Conservation (phyloP, 2,888 invertebrate genomes). For the Leptinotarsa peninsularis region DNA sequence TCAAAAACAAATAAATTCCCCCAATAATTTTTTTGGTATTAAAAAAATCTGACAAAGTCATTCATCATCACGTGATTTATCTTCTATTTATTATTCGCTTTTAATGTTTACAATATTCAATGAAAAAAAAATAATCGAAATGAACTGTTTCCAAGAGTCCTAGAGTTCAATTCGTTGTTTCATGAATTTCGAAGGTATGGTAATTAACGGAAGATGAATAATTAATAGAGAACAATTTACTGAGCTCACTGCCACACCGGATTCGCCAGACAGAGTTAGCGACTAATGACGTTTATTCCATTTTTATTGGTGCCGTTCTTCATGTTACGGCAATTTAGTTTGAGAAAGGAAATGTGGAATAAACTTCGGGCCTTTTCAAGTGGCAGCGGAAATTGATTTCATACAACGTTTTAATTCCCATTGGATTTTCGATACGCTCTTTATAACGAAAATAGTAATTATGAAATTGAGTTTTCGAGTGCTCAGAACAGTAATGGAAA, state of each 20-base stretch:
- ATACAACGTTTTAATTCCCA: conserved; percentile 36
- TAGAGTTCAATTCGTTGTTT: not conserved
- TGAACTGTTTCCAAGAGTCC: no score
- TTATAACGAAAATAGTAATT: conserved; percentile 31
- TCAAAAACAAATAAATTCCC: no score
- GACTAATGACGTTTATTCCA: conserved; percentile 15
- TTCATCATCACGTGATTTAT: no score
- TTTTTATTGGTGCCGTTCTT: conserved; percentile 15
- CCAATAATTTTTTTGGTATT: no score
- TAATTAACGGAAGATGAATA: not conserved
- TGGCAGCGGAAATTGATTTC: conserved; percentile 40
- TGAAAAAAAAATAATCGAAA: no score
- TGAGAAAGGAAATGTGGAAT: conserved; percentile 38
- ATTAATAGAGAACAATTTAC: not conserved
- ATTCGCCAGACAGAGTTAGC: not conserved
- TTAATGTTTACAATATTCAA: no score
- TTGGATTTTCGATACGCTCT: conserved; percentile 38
- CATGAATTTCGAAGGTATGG: not conserved
- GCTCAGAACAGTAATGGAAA: conserved; percentile 6
- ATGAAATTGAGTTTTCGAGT: conserved; percentile 10
- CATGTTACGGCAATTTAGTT: conserved; percentile 25
- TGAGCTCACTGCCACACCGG: conserved; percentile 22
- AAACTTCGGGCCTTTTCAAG: conserved; percentile 37
- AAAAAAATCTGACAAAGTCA: no score
- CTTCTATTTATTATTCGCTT: no score